These are phyloP conservation scores for Phaethornis superciliosus DNA, from an alignment of 2,113 vertebrate species.

Conservation along the genomic window DNA sequence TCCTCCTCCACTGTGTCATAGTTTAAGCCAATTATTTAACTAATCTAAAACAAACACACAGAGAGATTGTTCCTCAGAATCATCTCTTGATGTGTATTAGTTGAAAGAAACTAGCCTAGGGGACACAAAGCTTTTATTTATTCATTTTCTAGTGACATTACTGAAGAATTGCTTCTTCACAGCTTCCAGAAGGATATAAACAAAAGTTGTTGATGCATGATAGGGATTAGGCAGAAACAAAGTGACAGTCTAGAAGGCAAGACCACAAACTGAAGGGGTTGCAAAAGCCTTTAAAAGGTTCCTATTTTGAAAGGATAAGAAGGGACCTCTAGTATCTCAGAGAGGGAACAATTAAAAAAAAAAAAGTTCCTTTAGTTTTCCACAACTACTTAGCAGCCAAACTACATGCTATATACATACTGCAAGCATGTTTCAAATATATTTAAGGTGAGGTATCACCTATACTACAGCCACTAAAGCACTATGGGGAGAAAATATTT, in stretches of 20 bases:
- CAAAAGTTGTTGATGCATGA: background rate
- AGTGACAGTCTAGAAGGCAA: background rate
- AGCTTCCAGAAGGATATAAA: slow-evolving; percentile 19
- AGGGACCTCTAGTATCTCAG: background rate
- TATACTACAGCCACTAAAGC: background rate
- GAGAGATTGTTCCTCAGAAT: background rate
- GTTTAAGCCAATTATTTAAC: slow-evolving; percentile 34
- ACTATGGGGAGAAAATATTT: background rate
- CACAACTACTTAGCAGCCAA: background rate
- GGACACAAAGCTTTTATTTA: slow-evolving; percentile 21
- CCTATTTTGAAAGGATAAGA: background rate
- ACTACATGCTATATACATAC: background rate
- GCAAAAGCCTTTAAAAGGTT: background rate
- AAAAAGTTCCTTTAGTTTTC: background rate
- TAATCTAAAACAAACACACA: slow-evolving; percentile 18
- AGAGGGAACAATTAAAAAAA: background rate
- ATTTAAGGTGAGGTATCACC: background rate
- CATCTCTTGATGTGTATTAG: background rate
- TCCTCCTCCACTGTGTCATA: background rate
- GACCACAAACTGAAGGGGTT: background rate
- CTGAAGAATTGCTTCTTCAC: slow-evolving; percentile 8
- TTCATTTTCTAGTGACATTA: slow-evolving; percentile 14
- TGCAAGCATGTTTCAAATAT: background rate
- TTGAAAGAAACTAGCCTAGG: background rate
- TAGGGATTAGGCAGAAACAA: background rate